Evolutionary conservation across 2,888 invertebrate genomes (phyloP), one percentile per base, ranked within the genome.

Genomic region (Dynastes maya): DNA sequence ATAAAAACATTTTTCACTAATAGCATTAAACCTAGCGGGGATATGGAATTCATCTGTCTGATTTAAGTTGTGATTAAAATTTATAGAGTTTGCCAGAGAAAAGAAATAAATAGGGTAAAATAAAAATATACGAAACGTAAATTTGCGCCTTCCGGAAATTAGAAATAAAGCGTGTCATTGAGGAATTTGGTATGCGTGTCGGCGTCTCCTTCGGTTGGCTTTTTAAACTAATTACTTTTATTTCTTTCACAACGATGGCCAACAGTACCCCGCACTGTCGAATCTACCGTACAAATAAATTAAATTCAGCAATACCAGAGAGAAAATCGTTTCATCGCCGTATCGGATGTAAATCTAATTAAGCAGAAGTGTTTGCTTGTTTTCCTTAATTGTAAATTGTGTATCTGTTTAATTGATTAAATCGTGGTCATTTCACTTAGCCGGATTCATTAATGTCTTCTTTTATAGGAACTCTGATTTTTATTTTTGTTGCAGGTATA

Each of bases 311-410:
- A 40, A 61, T 58, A 61, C 11, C 61, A 22, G 40, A 49, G 49
- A 16, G 40, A 37, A 45, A 40, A 37, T 40, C 61, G 40, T 58
- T 58, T 37, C 37, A 58, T 58, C 58, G 53, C 16, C 37, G 37
- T 55, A 71, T 71, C 70, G 40, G 58, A 16, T 58, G 71, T 72
- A 72, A 72, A 72, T 61, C 45, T 72, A 58, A 72, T 72, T 72
- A 72, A 71, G 22, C 16, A 32, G 16, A 45, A 72, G 61, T 72
- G 72, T 61, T 72, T 58, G 37, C 72, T 61, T 72, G 72, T 72
- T 72, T 58, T 40, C 72, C 22, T 49, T 58, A 72, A 72, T 61
- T 72, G 58, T 40, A 45, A 61, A 61, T 68, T 58, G 58, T 22
- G n/a, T 55, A 40, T 40, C 40, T 45, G 45, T 45, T 49, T 22